Percentiles rank a stretch among this genome's conserved stretches.
Conservation (phyloP, 2,113 vertebrate genomes). For the Porphyrio hochstetteri region DNA sequence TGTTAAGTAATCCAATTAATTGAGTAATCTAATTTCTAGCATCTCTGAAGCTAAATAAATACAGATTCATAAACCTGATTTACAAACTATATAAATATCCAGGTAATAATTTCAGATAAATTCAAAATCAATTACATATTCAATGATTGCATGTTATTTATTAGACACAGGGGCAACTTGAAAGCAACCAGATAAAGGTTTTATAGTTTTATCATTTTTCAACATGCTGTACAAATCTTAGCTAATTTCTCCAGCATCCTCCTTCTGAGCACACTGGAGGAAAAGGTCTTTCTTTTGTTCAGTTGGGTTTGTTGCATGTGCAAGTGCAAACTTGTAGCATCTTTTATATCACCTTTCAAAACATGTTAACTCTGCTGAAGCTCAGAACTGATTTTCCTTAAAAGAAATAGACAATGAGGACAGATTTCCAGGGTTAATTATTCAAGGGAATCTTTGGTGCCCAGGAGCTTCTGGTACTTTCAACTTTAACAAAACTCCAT, state of each 20-base stretch:
- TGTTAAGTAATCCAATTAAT: slow-evolving; percentile 54
- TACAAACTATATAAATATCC: slow-evolving; percentile 8
- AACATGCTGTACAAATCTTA: neutral
- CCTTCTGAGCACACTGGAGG: fast-evolving
- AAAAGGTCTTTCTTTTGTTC: neutral
- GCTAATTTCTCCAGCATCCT: neutral
- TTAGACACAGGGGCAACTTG: neutral
- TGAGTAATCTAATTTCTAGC: slow-evolving; percentile 45
- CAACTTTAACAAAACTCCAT: neutral
- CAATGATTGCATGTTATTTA: neutral
- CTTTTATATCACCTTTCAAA: neutral
- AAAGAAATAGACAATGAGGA: neutral
- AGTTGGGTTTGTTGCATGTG: neutral
- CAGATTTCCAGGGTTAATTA: neutral
- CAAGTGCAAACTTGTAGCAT: neutral
- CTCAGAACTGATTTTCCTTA: neutral
- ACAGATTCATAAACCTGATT: slow-evolving; percentile 3
- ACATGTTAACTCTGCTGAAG: neutral
- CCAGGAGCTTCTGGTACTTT: neutral
- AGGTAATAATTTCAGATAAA: slow-evolving; percentile 36
- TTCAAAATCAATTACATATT: slow-evolving; percentile 51
- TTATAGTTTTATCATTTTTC: neutral
- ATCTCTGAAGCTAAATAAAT: slow-evolving; percentile 35
- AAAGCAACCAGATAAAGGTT: neutral
- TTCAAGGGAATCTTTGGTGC: neutral